Percentiles rank a stretch among this genome's conserved stretches.
These are phyloP conservation scores for Drosophila obscura DNA, from an alignment of 1,140 invertebrate genomes.

Conservation along the genomic window DNA sequence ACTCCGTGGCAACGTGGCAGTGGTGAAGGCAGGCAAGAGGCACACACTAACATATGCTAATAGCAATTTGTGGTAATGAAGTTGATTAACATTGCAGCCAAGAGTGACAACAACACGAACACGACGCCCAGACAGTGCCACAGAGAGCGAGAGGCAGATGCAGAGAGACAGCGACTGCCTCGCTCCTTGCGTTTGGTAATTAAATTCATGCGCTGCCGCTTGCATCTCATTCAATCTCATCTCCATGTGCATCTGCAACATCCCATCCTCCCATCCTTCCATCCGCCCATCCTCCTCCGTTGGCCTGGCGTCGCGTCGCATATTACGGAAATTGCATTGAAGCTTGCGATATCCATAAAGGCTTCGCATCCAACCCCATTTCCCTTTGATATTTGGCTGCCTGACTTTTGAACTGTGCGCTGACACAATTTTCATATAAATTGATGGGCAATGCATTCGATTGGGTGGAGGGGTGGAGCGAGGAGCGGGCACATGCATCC, in stretches of 20 bases:
- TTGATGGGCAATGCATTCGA: conserved; percentile 38
- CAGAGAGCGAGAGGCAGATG: conserved; percentile 6
- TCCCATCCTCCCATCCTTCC: neutral
- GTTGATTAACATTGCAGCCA: conserved; percentile 81
- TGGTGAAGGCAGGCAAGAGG: conserved; percentile 27
- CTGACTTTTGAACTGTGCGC: conserved; percentile 32
- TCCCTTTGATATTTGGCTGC: conserved; percentile 57
- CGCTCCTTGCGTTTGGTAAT: conserved; percentile 65
- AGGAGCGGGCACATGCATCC: conserved; percentile 8
- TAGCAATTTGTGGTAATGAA: conserved; percentile 82
- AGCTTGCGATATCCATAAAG: conserved; percentile 58
- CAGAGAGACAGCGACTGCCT: conserved; percentile 15
- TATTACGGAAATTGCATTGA: conserved; percentile 76
- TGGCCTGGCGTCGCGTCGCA: conserved; percentile 16
- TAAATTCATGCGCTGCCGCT: conserved; percentile 71
- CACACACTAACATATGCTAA: conserved; percentile 78
- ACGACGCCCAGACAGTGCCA: conserved; percentile 23
- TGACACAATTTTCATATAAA: conserved; percentile 49
- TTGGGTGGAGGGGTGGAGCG: too few relatives aligned
- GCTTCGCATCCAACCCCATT: conserved; percentile 42
- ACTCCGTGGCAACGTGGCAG: conserved; percentile 14
- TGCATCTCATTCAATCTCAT: conserved; percentile 54
- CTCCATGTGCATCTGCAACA: conserved; percentile 16
- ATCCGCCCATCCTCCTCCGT: conserved; percentile 13
- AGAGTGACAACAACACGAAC: conserved; percentile 74